Conservation (phyloP, 2,113 vertebrate genomes). For the Todiramphus saurophagus region DNA sequence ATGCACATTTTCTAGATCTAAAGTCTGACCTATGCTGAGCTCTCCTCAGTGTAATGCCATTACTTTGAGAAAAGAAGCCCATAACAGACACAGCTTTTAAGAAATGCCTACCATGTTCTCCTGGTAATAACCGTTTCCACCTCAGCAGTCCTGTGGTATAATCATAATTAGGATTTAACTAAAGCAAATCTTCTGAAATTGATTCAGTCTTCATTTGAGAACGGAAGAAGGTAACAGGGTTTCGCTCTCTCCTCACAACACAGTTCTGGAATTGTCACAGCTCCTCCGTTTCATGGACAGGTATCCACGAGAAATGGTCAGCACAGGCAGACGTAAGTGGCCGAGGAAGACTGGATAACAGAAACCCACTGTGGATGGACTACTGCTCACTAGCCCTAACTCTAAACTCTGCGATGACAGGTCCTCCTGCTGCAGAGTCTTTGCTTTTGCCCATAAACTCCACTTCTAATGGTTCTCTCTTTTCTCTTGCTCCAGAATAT, state of each 20-base stretch:
- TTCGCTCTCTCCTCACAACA: background rate
- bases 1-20: background rate
- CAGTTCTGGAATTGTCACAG: background rate
- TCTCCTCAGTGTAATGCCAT: fast-evolving
- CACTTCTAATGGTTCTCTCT: background rate
- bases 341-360: background rate
- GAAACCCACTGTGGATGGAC: background rate
- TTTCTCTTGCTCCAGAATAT: background rate
- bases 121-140: background rate
- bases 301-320: background rate
- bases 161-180: background rate
- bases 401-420: background rate
- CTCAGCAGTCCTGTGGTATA: background rate
- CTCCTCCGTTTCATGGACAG: background rate
- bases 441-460: background rate
- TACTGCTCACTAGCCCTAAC: background rate
- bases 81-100: background rate
- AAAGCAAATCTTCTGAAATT: background rate
- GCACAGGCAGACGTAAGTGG: background rate
- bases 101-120: background rate
- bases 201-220: background rate
- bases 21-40: background rate
- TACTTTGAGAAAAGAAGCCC: background rate
- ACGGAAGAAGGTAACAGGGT: background rate
- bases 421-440: background rate